Evolutionary conservation across 2,888 invertebrate genomes (phyloP), one percentile per base, ranked within the genome.

Genomic region (Sarcophaga caerulescens): DNA sequence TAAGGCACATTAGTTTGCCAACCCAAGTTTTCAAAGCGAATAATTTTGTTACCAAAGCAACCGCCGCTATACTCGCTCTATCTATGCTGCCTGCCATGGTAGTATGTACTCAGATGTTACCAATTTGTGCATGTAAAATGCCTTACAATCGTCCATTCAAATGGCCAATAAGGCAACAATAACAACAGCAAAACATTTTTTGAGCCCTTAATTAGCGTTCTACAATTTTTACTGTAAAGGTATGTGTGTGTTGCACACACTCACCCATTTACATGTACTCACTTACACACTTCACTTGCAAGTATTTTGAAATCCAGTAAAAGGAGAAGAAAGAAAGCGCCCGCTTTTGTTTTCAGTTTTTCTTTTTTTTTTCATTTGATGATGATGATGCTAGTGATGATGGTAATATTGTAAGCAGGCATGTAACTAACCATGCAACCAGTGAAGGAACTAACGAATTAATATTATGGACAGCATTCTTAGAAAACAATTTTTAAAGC

Each of bases 141-240:
- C 19, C 21, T 12, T 21, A 75, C 63, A 74, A 68, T 47, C 52
- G 52, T 71, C 14, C 17, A 69, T 8, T 69, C 68, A 60, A 74
- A 75, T 75, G 74, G 75, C 52, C 68, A 74, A 60, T 25, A 76
- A 65, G n/a, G 57, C 57, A 57, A n/a, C 57, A 57, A n/a, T n/a
- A 57, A 57, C 57, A 57, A 21, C 60, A 60, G 21, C 74, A 75
- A 85, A 82, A 68, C 74, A 88, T 87, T 77, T 35, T 82, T 87
- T 80, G 68, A 75, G 88, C 90, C 91, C 90, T 90, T 91, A 91
- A 91, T 91, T 91, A 91, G 88, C 90, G 87, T 89, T 81, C 82
- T 78, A 70, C 79, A 68, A 85, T 82, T 81, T 80, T 80, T 44
- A 35, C 10, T 35, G 10, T 35, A 35, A 35, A 35, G 6, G 6